Evolutionary conservation across 1,140 invertebrate genomes (phyloP).

Genomic region (Euwallacea fornicatus): DNA sequence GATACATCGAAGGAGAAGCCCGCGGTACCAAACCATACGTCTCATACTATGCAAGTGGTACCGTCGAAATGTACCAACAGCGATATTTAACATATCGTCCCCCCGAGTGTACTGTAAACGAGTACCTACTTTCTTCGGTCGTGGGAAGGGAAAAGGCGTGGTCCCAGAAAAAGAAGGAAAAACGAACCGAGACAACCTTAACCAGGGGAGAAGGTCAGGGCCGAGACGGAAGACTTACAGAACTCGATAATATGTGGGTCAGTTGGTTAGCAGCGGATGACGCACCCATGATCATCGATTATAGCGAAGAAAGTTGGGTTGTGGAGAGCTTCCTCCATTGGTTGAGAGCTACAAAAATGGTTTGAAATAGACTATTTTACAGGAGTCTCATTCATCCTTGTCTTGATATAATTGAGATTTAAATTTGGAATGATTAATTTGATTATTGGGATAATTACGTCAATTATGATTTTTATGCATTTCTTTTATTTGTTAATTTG

Average conservation of each 20-base stretch:
- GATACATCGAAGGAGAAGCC: too few relatives aligned
- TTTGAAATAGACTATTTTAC: too few relatives aligned
- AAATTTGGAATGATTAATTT: too few relatives aligned
- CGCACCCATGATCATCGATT: conserved; percentile 13
- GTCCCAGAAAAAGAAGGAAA: conserved; percentile 6
- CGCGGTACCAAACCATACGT: too few relatives aligned
- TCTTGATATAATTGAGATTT: too few relatives aligned
- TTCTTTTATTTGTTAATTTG: too few relatives aligned
- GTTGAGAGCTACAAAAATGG: background rate
- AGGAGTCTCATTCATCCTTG: too few relatives aligned
- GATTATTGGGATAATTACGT: too few relatives aligned
- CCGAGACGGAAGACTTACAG: conserved; percentile 18
- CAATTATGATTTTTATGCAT: too few relatives aligned
- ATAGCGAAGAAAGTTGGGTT: conserved; percentile 15
- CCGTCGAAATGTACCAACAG: too few relatives aligned
- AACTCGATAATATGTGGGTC: conserved; percentile 19
- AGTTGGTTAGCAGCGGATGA: conserved; percentile 28
- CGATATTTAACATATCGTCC: background rate
- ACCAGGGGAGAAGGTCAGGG: conserved; percentile 22
- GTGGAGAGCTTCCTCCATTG: conserved; percentile 13
- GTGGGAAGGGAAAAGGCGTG: conserved; percentile 27
- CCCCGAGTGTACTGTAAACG: conserved; percentile 19
- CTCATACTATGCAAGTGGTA: too few relatives aligned
- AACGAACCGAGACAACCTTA: conserved; percentile 16
- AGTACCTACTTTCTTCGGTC: conserved; percentile 26